A percentile compares a stretch with the other conserved stretches of the same genome.
Conservation (phyloP, 2,888 invertebrate genomes). For the Hypomecis punctinalis region DNA sequence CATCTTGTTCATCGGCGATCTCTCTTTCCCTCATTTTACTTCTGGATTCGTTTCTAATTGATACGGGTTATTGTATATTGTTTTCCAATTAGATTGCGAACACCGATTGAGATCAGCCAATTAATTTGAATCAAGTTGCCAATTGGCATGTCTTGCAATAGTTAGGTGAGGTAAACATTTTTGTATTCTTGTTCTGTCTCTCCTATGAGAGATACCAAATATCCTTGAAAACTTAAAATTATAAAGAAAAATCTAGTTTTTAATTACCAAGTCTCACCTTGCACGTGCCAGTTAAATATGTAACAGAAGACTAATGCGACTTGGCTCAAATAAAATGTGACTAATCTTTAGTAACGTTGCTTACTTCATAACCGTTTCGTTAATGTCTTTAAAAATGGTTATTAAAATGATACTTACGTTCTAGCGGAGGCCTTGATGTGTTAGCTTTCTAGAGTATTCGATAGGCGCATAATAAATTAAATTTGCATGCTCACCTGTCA, state of each 20-base stretch:
- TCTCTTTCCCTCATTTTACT: slow-evolving; percentile 19
- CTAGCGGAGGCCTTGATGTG: slow-evolving; percentile 18
- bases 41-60: slow-evolving; percentile 5
- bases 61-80: slow-evolving; percentile 1
- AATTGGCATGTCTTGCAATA: slow-evolving; percentile 23
- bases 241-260: not conserved
- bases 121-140: slow-evolving; percentile 14
- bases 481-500: slow-evolving; percentile 60
- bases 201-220: no score
- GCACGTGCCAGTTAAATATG: slow-evolving; percentile 13
- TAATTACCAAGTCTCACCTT: slow-evolving; percentile 3
- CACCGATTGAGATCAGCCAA: slow-evolving; percentile 15
- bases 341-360: slow-evolving; percentile 15
- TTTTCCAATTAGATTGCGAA: not conserved
- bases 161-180: slow-evolving; percentile 5
- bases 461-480: slow-evolving; percentile 18
- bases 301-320: slow-evolving; percentile 12
- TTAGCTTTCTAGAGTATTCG: slow-evolving; percentile 38
- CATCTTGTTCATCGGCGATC: slow-evolving; percentile 25
- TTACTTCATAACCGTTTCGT: slow-evolving; percentile 14
- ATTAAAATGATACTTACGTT: slow-evolving; percentile 11
- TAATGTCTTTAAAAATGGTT: not conserved
- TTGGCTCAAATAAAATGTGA: slow-evolving; percentile 19
- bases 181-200: not conserved
- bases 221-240: not conserved